A percentile compares a stretch with the other conserved stretches of the same genome.
Conservation (phyloP, 92 coral and sea anemone genomes). For the Epizoanthus stellaris region DNA sequence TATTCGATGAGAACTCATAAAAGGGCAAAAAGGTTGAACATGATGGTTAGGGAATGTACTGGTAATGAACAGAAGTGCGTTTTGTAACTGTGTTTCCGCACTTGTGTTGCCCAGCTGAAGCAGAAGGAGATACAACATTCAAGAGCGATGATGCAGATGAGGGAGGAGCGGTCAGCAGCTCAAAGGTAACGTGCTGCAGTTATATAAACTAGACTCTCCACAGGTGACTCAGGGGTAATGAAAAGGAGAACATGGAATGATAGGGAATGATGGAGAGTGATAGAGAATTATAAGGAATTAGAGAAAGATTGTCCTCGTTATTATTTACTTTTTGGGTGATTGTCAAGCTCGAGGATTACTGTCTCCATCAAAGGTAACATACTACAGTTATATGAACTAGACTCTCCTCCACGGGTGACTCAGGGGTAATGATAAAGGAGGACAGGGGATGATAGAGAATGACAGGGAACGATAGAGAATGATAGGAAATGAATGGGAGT, state of each 20-base stretch:
- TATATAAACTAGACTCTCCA: background rate
- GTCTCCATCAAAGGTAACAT: too few relatives aligned
- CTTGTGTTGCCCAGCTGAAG: conserved; percentile 68
- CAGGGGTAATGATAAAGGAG: background rate
- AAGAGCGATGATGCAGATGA: conserved; percentile 67
- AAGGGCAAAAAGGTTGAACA: too few relatives aligned
- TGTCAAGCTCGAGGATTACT: conserved; percentile 47
- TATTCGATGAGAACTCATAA: too few relatives aligned
- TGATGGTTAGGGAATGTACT: too few relatives aligned
- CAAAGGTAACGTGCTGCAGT: conserved; percentile 65
- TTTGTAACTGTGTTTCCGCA: background rate
- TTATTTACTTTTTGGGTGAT: background rate
- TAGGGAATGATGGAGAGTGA: too few relatives aligned
- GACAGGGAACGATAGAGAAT: too few relatives aligned
- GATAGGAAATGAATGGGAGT: too few relatives aligned
- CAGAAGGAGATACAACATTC: conserved; percentile 82
- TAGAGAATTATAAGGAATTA: too few relatives aligned
- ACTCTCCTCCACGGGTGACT: background rate
- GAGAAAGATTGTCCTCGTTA: too few relatives aligned
- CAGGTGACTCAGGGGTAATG: background rate
- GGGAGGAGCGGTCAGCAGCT: conserved; percentile 88
- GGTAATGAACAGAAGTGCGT: background rate
- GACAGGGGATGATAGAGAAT: too few relatives aligned
- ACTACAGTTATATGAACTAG: background rate
- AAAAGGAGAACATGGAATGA: background rate